A percentile compares a stretch with the other conserved stretches of the same genome.
Conservation (phyloP, 2,113 vertebrate genomes). For the Anarhynchus alexandrinus region DNA sequence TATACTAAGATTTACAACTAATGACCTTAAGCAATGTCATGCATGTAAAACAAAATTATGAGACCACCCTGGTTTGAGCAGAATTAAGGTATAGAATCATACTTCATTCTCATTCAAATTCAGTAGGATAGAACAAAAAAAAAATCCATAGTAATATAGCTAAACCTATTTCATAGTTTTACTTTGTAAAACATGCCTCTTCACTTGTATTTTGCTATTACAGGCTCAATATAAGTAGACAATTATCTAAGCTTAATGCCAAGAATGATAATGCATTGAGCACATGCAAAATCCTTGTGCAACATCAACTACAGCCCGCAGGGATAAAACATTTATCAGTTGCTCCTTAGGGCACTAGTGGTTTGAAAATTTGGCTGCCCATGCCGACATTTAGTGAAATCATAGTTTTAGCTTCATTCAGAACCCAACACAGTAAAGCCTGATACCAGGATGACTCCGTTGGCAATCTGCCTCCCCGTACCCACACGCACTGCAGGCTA, state of each 20-base stretch:
- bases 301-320: slow-evolving; percentile 62
- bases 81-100: slow-evolving; percentile 81
- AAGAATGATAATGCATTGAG: slow-evolving; percentile 72
- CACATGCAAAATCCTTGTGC: slow-evolving; percentile 71
- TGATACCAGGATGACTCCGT: slow-evolving; percentile 69
- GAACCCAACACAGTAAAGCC: slow-evolving; percentile 64
- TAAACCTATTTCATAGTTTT: slow-evolving; percentile 77
- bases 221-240: slow-evolving; percentile 75
- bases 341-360: slow-evolving; percentile 71
- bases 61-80: slow-evolving; percentile 84
- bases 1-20: slow-evolving; percentile 84
- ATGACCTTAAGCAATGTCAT: slow-evolving; percentile 84
- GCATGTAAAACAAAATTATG: slow-evolving; percentile 86
- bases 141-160: slow-evolving; percentile 70
- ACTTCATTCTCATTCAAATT: slow-evolving; percentile 84
- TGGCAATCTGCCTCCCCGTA: slow-evolving; percentile 73
- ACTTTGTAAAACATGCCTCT: slow-evolving; percentile 73
- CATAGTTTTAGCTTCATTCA: slow-evolving; percentile 69
- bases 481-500: slow-evolving; percentile 75
- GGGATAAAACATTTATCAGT: slow-evolving; percentile 75
- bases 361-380: slow-evolving; percentile 77
- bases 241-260: slow-evolving; percentile 80
- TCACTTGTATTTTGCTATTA: slow-evolving; percentile 75
- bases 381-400: slow-evolving; percentile 75
- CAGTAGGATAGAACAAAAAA: slow-evolving; percentile 64